These are phyloP conservation scores for Aporophyla nigra DNA, from an alignment of 2,888 invertebrate genomes.

Conservation along the genomic window DNA sequence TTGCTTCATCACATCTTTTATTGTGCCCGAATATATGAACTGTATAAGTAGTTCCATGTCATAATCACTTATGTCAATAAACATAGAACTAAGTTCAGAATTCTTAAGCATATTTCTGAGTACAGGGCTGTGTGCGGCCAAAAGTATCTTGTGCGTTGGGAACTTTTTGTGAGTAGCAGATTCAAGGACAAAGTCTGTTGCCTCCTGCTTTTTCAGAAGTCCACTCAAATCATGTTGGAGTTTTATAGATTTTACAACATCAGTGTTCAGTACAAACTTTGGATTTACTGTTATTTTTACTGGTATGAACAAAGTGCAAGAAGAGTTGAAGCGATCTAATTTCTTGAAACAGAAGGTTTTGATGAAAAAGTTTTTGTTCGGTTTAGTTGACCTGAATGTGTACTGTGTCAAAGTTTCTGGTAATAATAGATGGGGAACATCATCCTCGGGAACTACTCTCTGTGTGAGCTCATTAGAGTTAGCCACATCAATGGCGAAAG, in stretches of 20 bases:
- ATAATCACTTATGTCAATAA: constrained; percentile 76
- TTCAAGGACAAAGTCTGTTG: constrained; percentile 78
- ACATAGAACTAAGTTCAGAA: constrained; percentile 63
- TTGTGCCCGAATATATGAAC: constrained; percentile 82
- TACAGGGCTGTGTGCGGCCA: constrained; percentile 81
- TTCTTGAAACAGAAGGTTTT: constrained; percentile 78
- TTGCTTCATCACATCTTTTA: constrained; percentile 75
- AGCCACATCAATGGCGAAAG: constrained; percentile 76
- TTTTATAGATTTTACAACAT: constrained; percentile 78
- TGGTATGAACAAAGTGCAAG: constrained; percentile 77
- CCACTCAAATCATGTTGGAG: constrained; percentile 76
- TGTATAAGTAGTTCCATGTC: constrained; percentile 81
- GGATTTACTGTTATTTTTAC: constrained; percentile 74
- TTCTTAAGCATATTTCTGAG: constrained; percentile 76
- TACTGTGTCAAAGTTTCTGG: constrained; percentile 68
- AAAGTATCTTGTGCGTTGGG: constrained; percentile 79
- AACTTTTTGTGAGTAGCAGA: constrained; percentile 76
- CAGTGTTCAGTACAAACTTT: constrained; percentile 71
- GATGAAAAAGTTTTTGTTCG: constrained; percentile 77
- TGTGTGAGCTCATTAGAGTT: constrained; percentile 67
- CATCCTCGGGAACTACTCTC: constrained; percentile 41
- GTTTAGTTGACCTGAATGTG: constrained; percentile 72
- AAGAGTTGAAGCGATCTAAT: constrained; percentile 63
- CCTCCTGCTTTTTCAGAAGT: constrained; percentile 73
- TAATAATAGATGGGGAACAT: constrained; percentile 59